phyloP scores from a whole-genome alignment of 2,113 vertebrate genomes.

The Aldabrachelys gigantea region DNA sequence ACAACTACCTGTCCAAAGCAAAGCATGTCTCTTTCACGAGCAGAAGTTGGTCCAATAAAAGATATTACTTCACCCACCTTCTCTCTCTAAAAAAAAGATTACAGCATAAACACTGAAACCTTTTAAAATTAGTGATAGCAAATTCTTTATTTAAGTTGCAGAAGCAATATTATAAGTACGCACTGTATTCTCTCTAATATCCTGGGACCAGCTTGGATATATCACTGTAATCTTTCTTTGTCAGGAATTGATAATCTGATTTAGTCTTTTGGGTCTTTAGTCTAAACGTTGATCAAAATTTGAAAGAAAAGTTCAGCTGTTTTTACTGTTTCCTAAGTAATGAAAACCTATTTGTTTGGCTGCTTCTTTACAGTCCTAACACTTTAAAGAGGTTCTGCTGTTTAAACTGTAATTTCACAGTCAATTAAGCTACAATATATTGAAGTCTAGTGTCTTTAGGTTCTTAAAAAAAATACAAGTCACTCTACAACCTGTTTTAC shows the following conservation, averaged over 20 bases:
- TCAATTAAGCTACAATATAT: constrained; percentile 59
- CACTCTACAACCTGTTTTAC: constrained; percentile 19
- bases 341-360: constrained; percentile 53
- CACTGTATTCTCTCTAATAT: background rate
- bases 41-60: background rate
- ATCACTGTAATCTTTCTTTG: background rate
- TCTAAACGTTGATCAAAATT: constrained; percentile 24
- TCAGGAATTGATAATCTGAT: background rate
- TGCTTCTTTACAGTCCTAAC: constrained; percentile 43
- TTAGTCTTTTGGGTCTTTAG: constrained; percentile 7
- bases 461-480: background rate
- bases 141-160: background rate
- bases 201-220: background rate
- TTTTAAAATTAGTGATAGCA: background rate
- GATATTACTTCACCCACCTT: background rate
- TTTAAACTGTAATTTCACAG: constrained; percentile 69
- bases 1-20: no score
- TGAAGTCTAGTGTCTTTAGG: constrained; percentile 21
- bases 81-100: background rate
- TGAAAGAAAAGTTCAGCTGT: constrained; percentile 32
- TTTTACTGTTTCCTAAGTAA: constrained; percentile 40
- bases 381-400: constrained; percentile 47
- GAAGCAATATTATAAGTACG: background rate
- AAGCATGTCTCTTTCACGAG: background rate
- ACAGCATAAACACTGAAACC: background rate